Conservation (phyloP, 2,113 vertebrate genomes). For the Hypocryptadius cinnamomeus region DNA sequence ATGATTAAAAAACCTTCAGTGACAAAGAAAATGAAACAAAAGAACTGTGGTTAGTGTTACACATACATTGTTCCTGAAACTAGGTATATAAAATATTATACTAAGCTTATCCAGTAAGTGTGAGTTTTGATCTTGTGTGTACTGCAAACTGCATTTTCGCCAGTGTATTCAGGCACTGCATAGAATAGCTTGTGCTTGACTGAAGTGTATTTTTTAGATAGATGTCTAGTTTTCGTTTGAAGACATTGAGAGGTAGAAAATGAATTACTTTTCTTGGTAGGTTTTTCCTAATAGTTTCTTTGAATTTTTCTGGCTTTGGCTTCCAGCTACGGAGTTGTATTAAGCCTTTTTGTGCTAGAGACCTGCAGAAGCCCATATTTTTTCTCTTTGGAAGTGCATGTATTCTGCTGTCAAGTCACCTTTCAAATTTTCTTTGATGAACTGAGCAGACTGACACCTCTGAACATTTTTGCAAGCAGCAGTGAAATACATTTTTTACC, state of each 20-base stretch:
- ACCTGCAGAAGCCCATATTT: neutral
- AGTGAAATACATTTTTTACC: neutral
- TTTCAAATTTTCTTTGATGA: constrained; percentile 6
- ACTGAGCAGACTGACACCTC: neutral
- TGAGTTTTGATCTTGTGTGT: neutral
- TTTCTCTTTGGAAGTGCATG: neutral
- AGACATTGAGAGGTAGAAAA: neutral
- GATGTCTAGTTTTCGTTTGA: neutral
- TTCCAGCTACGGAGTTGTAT: neutral
- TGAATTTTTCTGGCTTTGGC: neutral
- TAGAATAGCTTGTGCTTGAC: neutral
- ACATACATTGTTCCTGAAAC: neutral
- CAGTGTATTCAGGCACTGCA: neutral
- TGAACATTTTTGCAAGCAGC: constrained; percentile 14
- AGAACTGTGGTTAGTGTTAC: neutral
- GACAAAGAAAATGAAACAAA: neutral
- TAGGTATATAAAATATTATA: neutral
- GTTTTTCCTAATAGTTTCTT: neutral
- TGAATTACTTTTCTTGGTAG: neutral
- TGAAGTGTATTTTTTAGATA: neutral
- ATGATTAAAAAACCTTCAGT: neutral
- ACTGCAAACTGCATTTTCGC: neutral
- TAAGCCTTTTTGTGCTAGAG: neutral
- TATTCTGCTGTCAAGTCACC: neutral
- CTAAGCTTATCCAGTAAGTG: neutral